Base-by-base conservation (phyloP, 2,888 invertebrate genomes). In the Pollenia griseotomentosa region DNA sequence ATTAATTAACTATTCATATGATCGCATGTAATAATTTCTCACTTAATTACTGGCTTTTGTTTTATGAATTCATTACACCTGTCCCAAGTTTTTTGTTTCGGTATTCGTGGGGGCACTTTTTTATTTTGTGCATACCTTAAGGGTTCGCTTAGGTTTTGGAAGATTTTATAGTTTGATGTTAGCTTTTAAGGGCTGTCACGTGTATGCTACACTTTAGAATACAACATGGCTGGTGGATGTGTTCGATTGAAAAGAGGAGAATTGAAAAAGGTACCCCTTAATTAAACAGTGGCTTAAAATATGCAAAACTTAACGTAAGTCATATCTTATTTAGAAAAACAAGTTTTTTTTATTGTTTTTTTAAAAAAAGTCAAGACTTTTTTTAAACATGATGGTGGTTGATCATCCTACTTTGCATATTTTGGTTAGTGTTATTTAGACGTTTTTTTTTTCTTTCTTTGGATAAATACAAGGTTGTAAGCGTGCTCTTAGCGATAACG, bases 221-320 rank as follows among this genome's bases (percentile, higher is more conserved):
- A 12, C 42, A 16, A 53, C 40, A n/a, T 55, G 66, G 33, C 77
- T 66, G 66, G 9, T 57, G 33, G 55, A 6, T 63, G 40, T 23
- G 40, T 61, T 51, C 6, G 19, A 48, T 8, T 16, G 44, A n/a
- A 33, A 10, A 33, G 55, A 14, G 40, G 66, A 46, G 19, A 10
- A 10, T 23, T 51, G 1, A 23, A 33, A 44, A 16, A 40, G 63
- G 33, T 12, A 44, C 88, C 92, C 92, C 92, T 92, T 93, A 93
- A 93, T 93, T 93, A 93, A 93, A 93, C 92, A 90, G 92, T 93
- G 92, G 92, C 92, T 92, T 92, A 92, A 92, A 92, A 93, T 93
- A 93, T 93, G 93, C 93, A 93, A 92, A 93, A 83, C 53, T 90
- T 89, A 91, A 92, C 90, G 90, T 91, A 89, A 89, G 90, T 92